Evolutionary conservation across 2,797 vertebrate genomes (phyloP), one percentile per base, ranked within the genome.

Genomic region (Acanthiza pusilla): DNA sequence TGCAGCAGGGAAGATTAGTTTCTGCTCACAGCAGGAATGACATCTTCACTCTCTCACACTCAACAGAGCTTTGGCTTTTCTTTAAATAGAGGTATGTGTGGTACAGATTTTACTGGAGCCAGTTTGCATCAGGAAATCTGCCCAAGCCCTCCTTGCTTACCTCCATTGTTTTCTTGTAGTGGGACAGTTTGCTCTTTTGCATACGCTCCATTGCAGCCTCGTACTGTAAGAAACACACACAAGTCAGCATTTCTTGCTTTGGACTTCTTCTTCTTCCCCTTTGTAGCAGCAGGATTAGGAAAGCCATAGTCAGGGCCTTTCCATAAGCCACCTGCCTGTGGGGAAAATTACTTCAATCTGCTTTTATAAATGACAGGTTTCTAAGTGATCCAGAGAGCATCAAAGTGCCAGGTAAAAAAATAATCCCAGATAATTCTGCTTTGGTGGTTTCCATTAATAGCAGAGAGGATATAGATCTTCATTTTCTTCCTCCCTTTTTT

Each of bases 161-260:
- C 77, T 99, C 99, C 93, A 98, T 97, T 43, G 98, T 98, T 97
- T 99, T 99, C 98, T 99, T 99, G 81, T 98, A 98, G 19, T 99
- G 97, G 4, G 98, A 98, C 77, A 99, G 95, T 95, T 99, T 99
- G 93, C 86, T 98, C 98, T 99, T 99, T n/a, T 99, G 99, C 66
- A 98, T 96, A 7, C 98, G 98, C 57, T 99, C 99, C 98, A 99
- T 99, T 25, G 98, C 97, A 25, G 87, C 96, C 89, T 99, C 99
- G 1, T 98, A 99, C 99, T 99, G 97, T 57, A 88, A 96, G 65
- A 65, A 86, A 95, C 38, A 95, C 40, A 93, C 9, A 61, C 38
- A 38, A 21, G 13, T 94, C 50, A 92, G 18, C 15, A 16, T 38
- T 79, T 57, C 63, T 81, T 30, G 16, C 38, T 54, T 66, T 70